Percentiles rank a stretch among this genome's conserved stretches.
These are phyloP conservation scores for Dorcus hopei DNA, from an alignment of 2,888 invertebrate genomes.

Conservation along the genomic window DNA sequence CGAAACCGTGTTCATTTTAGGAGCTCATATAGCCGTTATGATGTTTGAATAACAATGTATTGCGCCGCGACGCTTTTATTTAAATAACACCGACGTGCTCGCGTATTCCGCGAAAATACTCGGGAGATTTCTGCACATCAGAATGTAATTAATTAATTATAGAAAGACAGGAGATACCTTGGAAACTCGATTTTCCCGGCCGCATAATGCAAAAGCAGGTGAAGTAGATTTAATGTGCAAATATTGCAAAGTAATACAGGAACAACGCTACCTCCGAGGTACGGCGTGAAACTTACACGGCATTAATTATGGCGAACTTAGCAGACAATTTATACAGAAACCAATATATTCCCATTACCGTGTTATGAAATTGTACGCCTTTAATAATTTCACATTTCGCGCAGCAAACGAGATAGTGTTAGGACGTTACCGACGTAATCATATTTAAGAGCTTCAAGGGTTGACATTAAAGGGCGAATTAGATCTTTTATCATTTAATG, in stretches of 20 bases:
- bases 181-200: no score
- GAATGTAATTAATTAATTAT: no score
- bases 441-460: conserved; percentile 21
- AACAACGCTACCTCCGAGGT: no score
- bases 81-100: no score
- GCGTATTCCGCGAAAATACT: neutral
- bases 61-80: neutral
- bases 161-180: no score
- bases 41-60: neutral
- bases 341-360: conserved; percentile 31
- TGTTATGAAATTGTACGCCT: conserved; percentile 29
- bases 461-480: no score
- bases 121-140: neutral
- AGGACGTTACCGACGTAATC: conserved; percentile 28
- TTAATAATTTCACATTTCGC: conserved; percentile 28
- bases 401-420: conserved; percentile 24
- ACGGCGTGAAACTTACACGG: neutral
- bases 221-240: no score
- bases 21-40: neutral
- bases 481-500: no score
- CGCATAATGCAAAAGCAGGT: no score
- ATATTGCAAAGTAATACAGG: no score
- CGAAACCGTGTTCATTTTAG: conserved; percentile 26
- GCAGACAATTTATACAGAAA: conserved; percentile 19
- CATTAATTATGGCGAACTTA: neutral